phyloP scores from a whole-genome alignment of 2,797 vertebrate genomes.

The Pyrocephalus nanus region DNA sequence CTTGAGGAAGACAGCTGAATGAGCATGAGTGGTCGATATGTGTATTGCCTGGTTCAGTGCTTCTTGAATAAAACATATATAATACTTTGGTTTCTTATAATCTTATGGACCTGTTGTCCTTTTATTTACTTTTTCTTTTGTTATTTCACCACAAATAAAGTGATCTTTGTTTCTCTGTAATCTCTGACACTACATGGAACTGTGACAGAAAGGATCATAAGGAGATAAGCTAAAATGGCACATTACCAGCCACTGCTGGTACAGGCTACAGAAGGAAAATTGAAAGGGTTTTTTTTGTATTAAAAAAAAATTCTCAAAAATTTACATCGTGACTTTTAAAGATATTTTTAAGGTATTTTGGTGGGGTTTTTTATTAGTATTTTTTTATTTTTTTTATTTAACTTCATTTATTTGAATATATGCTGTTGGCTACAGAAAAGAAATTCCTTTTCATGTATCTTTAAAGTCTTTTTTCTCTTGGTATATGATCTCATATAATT shows the following conservation, averaged over 20 bases:
- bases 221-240: background rate
- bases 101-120: background rate
- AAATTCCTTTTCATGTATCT: background rate
- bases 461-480: background rate
- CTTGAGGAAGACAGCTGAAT: background rate
- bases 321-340: background rate
- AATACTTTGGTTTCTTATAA: background rate
- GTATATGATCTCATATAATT: background rate
- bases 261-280: background rate
- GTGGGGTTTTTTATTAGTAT: background rate
- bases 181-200: background rate
- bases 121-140: background rate
- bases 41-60: background rate
- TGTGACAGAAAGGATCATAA: background rate
- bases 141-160: background rate
- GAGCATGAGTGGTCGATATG: background rate
- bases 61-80: background rate
- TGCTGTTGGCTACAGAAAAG: background rate
- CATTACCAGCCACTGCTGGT: background rate
- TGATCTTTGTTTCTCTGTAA: background rate
- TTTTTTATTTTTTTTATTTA: background rate
- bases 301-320: background rate
- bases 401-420: constrained; percentile 8
- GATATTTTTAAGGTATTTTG: background rate
- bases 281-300: background rate